Conservation (phyloP, 2,797 vertebrate genomes). For the Falco cherrug region DNA sequence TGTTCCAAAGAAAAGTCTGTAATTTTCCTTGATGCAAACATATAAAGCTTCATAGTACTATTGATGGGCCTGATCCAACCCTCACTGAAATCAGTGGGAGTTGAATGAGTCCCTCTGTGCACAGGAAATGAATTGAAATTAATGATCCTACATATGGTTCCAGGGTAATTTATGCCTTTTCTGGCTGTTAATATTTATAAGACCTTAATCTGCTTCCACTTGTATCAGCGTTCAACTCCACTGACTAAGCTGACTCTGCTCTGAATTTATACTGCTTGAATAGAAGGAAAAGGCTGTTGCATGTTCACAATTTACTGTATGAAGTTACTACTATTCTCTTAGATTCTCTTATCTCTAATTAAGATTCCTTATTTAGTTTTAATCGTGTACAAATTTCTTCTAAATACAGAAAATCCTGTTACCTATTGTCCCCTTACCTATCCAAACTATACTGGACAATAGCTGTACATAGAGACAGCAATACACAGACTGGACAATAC, state of each 20-base stretch:
- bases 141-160: conserved; percentile 50
- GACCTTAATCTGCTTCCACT: conserved; percentile 51
- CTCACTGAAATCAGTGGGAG: conserved; percentile 37
- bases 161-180: conserved; percentile 37
- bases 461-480: neutral
- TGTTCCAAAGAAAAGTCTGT: conserved; percentile 6
- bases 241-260: neutral
- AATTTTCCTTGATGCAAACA: conserved; percentile 49
- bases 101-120: conserved; percentile 26
- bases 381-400: neutral
- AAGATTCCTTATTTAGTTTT: neutral
- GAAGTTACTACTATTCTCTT: neutral
- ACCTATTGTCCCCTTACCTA: neutral
- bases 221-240: neutral
- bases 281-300: neutral
- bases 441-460: neutral
- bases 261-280: neutral
- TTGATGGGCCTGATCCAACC: conserved; percentile 29
- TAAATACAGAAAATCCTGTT: neutral
- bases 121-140: conserved; percentile 63
- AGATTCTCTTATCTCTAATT: neutral
- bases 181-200: conserved; percentile 46
- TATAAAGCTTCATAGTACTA: neutral
- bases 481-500: neutral
- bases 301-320: neutral